Evolutionary conservation across 2,888 invertebrate genomes (phyloP).

Genomic region (Oligia strigilis): DNA sequence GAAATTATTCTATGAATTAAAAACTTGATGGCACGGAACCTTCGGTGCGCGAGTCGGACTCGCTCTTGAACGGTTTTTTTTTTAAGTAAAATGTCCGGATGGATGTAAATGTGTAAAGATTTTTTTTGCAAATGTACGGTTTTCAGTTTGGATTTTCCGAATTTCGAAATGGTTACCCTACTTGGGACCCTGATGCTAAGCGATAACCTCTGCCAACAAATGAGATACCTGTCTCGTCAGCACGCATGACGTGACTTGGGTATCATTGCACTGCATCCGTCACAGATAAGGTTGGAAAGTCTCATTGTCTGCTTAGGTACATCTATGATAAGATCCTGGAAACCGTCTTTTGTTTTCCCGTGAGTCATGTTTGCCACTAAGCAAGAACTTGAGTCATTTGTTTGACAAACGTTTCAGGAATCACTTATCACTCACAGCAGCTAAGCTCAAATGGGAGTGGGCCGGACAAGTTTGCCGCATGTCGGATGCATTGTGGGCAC

Average conservation of each 20-base stretch:
- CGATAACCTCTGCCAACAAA: conserved; percentile 30
- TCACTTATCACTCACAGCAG: not conserved
- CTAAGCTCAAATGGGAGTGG: too few species aligned
- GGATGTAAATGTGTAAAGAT: too few species aligned
- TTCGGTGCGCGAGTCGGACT: too few species aligned
- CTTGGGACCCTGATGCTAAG: conserved; percentile 5
- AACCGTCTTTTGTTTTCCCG: not conserved
- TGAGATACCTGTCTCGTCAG: not conserved
- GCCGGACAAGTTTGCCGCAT: too few species aligned
- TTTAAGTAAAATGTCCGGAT: too few species aligned
- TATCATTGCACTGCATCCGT: not conserved
- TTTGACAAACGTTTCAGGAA: not conserved
- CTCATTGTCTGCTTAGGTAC: not conserved
- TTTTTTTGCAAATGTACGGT: not conserved
- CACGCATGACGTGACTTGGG: conserved; percentile 1
- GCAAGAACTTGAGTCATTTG: not conserved
- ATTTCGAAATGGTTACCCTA: not conserved
- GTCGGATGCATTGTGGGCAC: too few species aligned
- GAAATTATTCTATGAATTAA: too few species aligned
- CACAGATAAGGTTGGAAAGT: not conserved
- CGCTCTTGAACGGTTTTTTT: too few species aligned
- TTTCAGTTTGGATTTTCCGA: not conserved
- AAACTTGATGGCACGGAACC: too few species aligned
- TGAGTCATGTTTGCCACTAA: not conserved
- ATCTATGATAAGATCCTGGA: not conserved